These are phyloP conservation scores for Unio delphinus DNA, from an alignment of 2,888 invertebrate species.

Conservation along the genomic window DNA sequence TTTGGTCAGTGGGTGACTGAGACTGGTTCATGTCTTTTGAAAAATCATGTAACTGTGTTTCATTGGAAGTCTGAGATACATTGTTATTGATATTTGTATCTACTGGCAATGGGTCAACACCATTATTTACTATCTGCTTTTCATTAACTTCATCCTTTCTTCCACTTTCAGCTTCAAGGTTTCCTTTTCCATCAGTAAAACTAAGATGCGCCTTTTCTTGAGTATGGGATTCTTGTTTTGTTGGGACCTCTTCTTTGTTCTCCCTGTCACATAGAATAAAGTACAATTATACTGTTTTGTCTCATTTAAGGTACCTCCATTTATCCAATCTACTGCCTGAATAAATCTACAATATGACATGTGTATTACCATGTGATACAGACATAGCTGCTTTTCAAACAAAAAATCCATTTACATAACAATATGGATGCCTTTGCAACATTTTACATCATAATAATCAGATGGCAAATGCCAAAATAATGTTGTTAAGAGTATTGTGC, in stretches of 20 bases:
- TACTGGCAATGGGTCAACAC: constrained; percentile 7
- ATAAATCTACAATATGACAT: too few species aligned
- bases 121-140: too few species aligned
- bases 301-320: neutral
- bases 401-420: too few species aligned
- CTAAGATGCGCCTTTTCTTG: neutral
- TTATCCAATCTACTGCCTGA: too few species aligned
- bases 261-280: neutral
- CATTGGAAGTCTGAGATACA: constrained; percentile 36
- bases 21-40: too few species aligned
- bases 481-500: too few species aligned
- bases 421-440: too few species aligned
- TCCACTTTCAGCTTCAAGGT: neutral
- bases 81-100: constrained; percentile 35
- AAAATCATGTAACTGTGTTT: neutral
- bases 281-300: neutral
- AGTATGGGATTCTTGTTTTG: neutral
- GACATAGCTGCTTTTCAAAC: too few species aligned
- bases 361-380: too few species aligned
- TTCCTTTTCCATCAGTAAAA: neutral
- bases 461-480: too few species aligned
- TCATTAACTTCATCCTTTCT: constrained; percentile 5
- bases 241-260: neutral
- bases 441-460: too few species aligned
- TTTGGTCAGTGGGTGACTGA: too few species aligned